Conservation (phyloP, 2,113 vertebrate species). For the Crotalus viridis region DNA sequence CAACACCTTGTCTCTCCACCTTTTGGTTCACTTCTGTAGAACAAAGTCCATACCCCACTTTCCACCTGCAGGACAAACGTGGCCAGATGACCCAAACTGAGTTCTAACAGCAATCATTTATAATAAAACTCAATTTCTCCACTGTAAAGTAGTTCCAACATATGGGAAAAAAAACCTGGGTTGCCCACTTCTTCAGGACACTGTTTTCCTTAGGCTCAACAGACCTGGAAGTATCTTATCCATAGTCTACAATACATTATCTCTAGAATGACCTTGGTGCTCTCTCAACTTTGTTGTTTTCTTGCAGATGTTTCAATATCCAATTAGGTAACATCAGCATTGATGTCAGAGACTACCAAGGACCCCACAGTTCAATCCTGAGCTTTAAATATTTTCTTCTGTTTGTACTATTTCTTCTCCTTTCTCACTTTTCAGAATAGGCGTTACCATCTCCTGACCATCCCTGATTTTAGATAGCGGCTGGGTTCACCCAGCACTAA, state of each 20-base stretch:
- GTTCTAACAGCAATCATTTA: neutral
- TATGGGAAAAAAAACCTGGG: neutral
- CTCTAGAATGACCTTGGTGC: neutral
- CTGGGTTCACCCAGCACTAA: neutral
- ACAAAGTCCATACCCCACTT: neutral
- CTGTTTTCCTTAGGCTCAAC: neutral
- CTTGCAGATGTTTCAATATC: neutral
- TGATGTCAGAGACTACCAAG: neutral
- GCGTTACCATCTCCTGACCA: neutral
- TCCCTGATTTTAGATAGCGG: neutral
- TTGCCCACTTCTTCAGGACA: neutral
- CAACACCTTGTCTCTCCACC: neutral
- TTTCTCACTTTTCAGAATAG: neutral
- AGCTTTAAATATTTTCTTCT: neutral
- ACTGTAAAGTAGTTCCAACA: neutral
- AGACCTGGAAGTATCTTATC: neutral
- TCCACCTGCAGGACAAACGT: neutral
- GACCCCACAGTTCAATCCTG: neutral
- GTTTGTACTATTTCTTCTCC: neutral
- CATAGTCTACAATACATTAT: neutral
- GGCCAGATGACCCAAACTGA: slow-evolving; percentile 11
- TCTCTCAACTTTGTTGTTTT: neutral
- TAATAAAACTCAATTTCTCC: slow-evolving; percentile 29
- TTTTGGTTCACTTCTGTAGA: neutral
- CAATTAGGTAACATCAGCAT: neutral